Base-by-base conservation (phyloP, 2,113 vertebrate species). In the Erinaceus europaeus region DNA sequence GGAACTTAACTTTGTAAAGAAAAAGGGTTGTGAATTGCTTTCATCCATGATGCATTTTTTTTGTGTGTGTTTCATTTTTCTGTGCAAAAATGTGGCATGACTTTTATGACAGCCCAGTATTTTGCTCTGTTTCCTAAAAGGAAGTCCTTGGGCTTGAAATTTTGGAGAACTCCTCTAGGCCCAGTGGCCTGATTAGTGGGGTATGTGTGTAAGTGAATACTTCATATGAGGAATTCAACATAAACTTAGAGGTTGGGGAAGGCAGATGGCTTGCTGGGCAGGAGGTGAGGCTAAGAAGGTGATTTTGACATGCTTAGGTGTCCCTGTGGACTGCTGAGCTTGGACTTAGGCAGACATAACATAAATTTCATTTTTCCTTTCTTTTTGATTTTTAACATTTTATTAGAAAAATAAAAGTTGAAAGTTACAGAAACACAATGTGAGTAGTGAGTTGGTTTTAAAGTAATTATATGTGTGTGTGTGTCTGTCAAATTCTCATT, bases 81-180 rank as follows among this genome's bases (percentile, higher is more conserved):
- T n/a, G n/a, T n/a, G n/a, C n/a, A n/a, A n/a, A n/a, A n/a, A n/a
- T n/a, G n/a, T n/a, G n/a, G n/a, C n/a, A n/a, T n/a, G n/a, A n/a
- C n/a, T n/a, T n/a, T n/a, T n/a, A n/a, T n/a, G n/a, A n/a, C n/a
- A n/a, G n/a, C n/a, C n/a, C n/a, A 64, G 67, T 76, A 84, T 62
- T 92, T 84, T 65, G 69, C 29, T 84, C 20, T 77, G 53, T 86
- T 79, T 93, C 87, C 55, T 42, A 48, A 72, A 86, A 89, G n/a
- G 64, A 81, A 91, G 44, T 80, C 14, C 42, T 88, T 76, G 40
- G 67, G 32, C 32, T 67, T 65, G 61, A 74, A 34, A 38, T 18
- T 84, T 62, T 77, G n/a, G 69, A 81, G 65, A 40, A 21, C 14
- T 32, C 1, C 52, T 84, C 78, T 40, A 75, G 68, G 25, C 71